phyloP scores from a whole-genome alignment of 2,797 vertebrate species.

The Rousettus madagascariensis region DNA sequence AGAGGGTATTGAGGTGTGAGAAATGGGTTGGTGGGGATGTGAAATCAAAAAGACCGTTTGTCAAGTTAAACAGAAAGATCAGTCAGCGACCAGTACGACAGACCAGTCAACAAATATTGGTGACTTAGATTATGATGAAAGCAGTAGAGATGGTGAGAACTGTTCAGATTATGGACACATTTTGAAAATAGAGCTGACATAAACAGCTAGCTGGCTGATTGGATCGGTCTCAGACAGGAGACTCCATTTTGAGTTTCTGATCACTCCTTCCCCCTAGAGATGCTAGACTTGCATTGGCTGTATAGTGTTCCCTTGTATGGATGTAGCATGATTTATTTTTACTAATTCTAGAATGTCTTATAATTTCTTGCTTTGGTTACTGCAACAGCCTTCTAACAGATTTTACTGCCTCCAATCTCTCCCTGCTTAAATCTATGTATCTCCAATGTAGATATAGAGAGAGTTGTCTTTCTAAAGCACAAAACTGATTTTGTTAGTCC shows the following conservation, averaged over 20 bases:
- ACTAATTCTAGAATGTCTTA: not conserved
- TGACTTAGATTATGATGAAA: not conserved
- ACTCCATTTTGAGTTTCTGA: not conserved
- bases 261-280: not conserved
- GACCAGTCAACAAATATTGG: not conserved
- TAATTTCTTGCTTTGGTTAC: not conserved
- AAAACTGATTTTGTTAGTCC: not conserved
- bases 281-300: not conserved
- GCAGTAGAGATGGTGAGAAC: too few relatives aligned
- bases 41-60: not conserved
- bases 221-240: not conserved
- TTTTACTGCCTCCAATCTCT: not conserved
- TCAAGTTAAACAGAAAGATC: not conserved
- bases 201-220: not conserved
- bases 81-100: too few relatives aligned
- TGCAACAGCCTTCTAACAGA: not conserved
- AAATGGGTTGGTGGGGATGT: not conserved
- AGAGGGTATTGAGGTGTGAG: not conserved
- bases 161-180: too few relatives aligned
- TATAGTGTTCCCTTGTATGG: not conserved
- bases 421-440: not conserved
- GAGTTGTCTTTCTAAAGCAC: not conserved
- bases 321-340: not conserved
- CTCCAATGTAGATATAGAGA: not conserved
- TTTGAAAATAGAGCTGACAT: not conserved